Conservation (phyloP, 2,797 vertebrate genomes). For the Tinamus major region DNA sequence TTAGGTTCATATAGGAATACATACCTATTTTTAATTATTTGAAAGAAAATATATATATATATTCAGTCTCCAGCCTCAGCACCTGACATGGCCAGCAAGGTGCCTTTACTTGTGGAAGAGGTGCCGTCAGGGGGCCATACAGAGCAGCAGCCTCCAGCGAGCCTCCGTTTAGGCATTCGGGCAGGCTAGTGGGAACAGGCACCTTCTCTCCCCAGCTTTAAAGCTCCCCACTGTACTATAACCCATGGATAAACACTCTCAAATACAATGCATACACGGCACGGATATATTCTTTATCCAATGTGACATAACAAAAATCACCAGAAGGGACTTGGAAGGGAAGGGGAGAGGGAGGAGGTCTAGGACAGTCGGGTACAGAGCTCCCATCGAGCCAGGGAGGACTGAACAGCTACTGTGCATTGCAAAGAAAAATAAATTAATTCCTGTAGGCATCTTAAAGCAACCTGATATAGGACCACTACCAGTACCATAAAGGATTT, state of each 20-base stretch:
- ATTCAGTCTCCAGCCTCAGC: neutral
- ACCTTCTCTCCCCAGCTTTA: neutral
- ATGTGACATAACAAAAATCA: neutral
- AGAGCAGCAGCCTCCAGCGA: neutral
- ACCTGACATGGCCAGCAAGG: neutral
- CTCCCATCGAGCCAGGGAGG: neutral
- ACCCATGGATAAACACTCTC: neutral
- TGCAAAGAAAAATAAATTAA: neutral
- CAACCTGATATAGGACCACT: neutral
- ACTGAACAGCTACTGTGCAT: neutral
- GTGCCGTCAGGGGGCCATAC: neutral
- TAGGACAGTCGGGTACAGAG: neutral
- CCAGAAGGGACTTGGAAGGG: neutral
- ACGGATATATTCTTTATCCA: neutral
- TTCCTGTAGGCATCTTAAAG: conserved; percentile 2
- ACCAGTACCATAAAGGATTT: neutral
- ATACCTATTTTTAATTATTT: neutral
- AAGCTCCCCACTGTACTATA: neutral
- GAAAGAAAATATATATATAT: neutral
- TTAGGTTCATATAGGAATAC: neutral
- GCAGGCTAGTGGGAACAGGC: neutral
- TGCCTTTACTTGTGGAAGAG: neutral
- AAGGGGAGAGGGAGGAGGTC: neutral
- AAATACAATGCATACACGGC: neutral
- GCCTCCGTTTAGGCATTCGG: accelerated